Base-by-base conservation (phyloP, 2,888 invertebrate genomes). In the Rhamnusium bicolor region DNA sequence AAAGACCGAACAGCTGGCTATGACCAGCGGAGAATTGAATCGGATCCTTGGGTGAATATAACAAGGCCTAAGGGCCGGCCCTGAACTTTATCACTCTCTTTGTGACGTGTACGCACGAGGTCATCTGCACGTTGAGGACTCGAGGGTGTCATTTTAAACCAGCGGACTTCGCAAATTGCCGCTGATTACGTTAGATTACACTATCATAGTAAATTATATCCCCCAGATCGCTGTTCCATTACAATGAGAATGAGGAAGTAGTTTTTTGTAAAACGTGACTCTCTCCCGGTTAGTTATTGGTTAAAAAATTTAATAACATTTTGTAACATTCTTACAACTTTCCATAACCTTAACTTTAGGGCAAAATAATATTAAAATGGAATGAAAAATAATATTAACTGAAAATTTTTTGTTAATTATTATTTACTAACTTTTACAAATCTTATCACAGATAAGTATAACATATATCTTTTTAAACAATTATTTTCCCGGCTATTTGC, bases 181-280 rank as follows among this genome's bases (percentile, higher is more conserved):
- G 47, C 78, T 88, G 27, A 85, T 88, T 71, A 88, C 87, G 73
- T 85, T 84, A n/a, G 71, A 75, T 79, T 75, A 73, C 70, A 24
- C 68, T 47, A 66, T 68, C 68, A 29, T 32, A 21, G 32, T 71
- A 69, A 73, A 71, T 73, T 71, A 69, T 69, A 32, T 49, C 53
- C 72, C 54, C 58, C n/a, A 18, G 21, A n/a, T 19, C 54, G 24
- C 24, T 56, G 24, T 12, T 24, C 14, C n/a, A 14, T 14, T 8
- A 5, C 27, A 24, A 40, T 40, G 40, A 4, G n/a, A 5, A 40
- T 40, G n/a, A 10, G 12, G 4, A 40, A 2, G 3, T n/a, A 40
- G n/a, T 24, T 24, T 24, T 24, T 24, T 6, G 24, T 24, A 6
- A 24, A 24, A 24, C 24, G 24, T 24, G 6, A 6, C 3, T 24